A percentile compares a stretch with the other conserved stretches of the same genome.
Conservation (phyloP, 2,888 invertebrate genomes). For the Beris morrisii region DNA sequence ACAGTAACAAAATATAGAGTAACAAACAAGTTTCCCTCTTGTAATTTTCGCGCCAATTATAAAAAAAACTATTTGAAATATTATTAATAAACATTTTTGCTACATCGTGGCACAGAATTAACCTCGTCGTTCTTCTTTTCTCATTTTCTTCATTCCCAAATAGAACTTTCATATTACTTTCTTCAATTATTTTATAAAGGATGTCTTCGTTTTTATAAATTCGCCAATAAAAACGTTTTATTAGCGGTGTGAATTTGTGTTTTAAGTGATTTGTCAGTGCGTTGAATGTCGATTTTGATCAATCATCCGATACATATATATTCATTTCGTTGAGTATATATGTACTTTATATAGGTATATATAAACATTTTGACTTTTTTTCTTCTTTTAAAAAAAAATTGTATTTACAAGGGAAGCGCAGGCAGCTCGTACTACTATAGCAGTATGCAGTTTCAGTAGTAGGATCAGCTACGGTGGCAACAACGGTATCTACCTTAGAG, state of each 20-base stretch:
- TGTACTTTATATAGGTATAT: conserved; percentile 5
- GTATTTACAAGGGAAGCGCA: conserved; percentile 24
- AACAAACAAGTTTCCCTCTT: too few species aligned
- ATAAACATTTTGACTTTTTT: neutral
- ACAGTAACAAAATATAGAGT: too few species aligned
- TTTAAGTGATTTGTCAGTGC: conserved; percentile 29
- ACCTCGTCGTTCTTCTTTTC: too few species aligned
- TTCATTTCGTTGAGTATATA: neutral
- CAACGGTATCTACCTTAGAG: conserved; percentile 23
- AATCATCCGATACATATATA: conserved; percentile 12
- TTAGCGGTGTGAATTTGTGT: neutral
- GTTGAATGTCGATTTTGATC: conserved; percentile 9
- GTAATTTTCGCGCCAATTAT: too few species aligned
- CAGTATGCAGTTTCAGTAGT: conserved; percentile 13
- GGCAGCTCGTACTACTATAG: conserved; percentile 19
- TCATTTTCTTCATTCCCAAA: too few species aligned
- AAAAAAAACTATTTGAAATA: too few species aligned
- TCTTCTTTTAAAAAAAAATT: neutral
- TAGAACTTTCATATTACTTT: too few species aligned
- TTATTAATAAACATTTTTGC: too few species aligned
- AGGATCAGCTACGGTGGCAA: conserved; percentile 32
- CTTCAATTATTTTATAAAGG: too few species aligned
- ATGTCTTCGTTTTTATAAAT: too few species aligned
- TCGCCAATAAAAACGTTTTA: neutral
- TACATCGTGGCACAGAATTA: too few species aligned